Base-by-base conservation (phyloP, 2,113 vertebrate species). In the Raphicerus campestris region DNA sequence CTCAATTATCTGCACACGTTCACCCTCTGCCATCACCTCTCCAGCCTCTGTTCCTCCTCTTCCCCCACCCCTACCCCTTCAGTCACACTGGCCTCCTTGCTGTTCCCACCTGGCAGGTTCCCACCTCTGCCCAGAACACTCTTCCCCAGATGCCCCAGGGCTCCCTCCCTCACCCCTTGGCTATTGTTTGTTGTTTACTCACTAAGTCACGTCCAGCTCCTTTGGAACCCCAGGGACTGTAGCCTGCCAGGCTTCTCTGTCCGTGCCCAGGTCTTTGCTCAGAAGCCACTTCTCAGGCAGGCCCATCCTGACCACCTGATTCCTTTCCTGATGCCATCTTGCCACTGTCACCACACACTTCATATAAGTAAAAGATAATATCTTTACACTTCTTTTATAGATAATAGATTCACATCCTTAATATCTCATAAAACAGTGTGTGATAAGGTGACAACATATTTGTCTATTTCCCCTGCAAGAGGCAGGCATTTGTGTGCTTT, bases 21-120 rank as follows among this genome's bases (percentile, higher is more conserved):
- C n/a, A 24, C 26, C 56, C 28, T 39, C 75, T 77, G 20, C n/a
- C 24, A 11, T 6, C 53, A 7, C 24, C 14, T 30, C 51, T 84
- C 28, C 58, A 75, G 47, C 49, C 22, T 77, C 47, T 5, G 58
- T 15, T 61, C n/a, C 53, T 35, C 51, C 11, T 16, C 32, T 1
- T 1, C 14, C 3, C 47, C 17, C 1, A 2, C 2, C 4, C 28
- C 3, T 3, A 49, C 7, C 6, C 30, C 66, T 47, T 60, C 56
- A 61, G 77, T 5, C 66, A 22, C 6, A 16, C 66, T 22, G 60
- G 66, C 75, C 49, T 60, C 61, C 35, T 56, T 2, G 89, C 16
- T 35, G 45, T 30, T 19, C 39, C 39, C 88, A 45, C 0, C 2
- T 6, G 10, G 14, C 19, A 61, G 3, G 42, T 83, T 24, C 85